phyloP scores from a whole-genome alignment of 2,113 vertebrate species.

The Cygnus buccinator region DNA sequence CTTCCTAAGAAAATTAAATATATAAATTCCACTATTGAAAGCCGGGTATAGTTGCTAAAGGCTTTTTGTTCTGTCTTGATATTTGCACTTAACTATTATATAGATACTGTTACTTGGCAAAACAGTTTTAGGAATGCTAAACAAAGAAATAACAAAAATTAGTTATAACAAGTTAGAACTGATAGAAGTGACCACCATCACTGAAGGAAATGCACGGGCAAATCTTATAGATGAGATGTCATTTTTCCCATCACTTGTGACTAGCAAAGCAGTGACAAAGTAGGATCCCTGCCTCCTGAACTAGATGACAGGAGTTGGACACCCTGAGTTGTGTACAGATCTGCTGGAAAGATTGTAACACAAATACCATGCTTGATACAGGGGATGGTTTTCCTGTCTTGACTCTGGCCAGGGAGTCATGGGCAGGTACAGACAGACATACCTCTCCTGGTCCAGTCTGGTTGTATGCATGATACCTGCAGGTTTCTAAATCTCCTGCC shows the following conservation, averaged over 20 bases:
- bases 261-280: not conserved
- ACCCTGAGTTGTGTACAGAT: not conserved
- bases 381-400: not conserved
- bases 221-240: not conserved
- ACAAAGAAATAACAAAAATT: not conserved
- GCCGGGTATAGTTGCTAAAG: not conserved
- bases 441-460: not conserved
- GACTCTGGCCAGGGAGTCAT: not conserved
- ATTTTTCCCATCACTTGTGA: not conserved
- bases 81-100: not conserved
- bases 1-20: not conserved
- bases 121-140: not conserved
- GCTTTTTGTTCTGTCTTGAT: not conserved
- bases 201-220: not conserved
- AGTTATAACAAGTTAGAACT: not conserved
- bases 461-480: accelerated
- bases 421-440: accelerated
- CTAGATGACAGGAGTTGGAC: accelerated
- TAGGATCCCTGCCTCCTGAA: not conserved
- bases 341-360: accelerated
- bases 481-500: not conserved
- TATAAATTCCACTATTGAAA: not conserved
- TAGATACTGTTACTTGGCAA: not conserved
- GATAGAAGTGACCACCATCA: not conserved
- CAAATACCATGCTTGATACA: accelerated